Conservation (phyloP, 2,113 vertebrate genomes). For the Pollimyrus isidori region DNA sequence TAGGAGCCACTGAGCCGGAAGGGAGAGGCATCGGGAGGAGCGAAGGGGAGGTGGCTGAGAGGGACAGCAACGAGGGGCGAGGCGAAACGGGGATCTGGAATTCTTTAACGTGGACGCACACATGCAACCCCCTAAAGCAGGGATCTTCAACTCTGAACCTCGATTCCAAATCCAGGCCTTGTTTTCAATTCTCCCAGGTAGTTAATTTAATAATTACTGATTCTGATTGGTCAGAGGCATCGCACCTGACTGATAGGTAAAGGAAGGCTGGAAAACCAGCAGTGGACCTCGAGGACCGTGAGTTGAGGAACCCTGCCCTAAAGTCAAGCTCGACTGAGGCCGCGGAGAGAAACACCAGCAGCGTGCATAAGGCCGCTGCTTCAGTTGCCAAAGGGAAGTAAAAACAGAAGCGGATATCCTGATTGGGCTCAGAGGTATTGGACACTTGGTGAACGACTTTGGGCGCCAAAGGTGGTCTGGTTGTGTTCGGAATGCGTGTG, state of each 20-base stretch:
- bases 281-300: too few species aligned
- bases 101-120: background rate
- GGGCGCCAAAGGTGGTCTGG: background rate
- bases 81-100: background rate
- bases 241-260: too few species aligned
- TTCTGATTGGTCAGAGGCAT: too few species aligned
- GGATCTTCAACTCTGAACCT: too few species aligned
- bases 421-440: background rate
- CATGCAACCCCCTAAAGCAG: background rate
- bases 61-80: background rate
- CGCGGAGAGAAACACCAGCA: background rate
- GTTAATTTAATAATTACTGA: too few species aligned
- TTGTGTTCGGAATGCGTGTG: background rate
- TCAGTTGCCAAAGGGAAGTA: background rate
- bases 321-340: background rate
- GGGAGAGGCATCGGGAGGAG: background rate
- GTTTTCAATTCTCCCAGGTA: too few species aligned
- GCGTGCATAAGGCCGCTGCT: background rate
- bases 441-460: background rate
- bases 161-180: too few species aligned
- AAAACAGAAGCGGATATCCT: background rate
- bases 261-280: too few species aligned
- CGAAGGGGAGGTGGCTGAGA: background rate
- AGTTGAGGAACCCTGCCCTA: too few species aligned
- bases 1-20: constrained; percentile 43